Percentiles rank a stretch among this genome's conserved stretches.
phyloP scores from a whole-genome alignment of 2,113 vertebrate species.

The Oriolus oriolus region DNA sequence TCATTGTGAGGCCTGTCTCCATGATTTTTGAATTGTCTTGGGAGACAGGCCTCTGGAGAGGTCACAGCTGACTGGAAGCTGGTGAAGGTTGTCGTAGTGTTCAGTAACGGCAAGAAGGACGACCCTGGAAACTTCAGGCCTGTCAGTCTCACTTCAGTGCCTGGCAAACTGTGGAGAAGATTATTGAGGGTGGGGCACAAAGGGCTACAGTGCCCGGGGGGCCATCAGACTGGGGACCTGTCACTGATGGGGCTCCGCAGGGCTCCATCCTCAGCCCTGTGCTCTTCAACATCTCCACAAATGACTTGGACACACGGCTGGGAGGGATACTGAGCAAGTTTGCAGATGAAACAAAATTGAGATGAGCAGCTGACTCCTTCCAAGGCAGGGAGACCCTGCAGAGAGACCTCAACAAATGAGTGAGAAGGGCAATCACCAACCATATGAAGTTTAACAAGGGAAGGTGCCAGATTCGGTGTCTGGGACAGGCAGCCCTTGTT shows the following conservation, averaged over 20 bases:
- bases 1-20: too few relatives aligned
- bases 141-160: background rate
- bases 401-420: background rate
- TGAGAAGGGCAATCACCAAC: background rate
- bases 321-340: background rate
- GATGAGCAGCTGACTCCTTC: background rate
- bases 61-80: background rate
- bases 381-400: background rate
- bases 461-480: background rate
- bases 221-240: background rate
- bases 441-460: background rate
- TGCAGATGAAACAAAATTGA: too few relatives aligned
- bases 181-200: background rate
- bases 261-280: background rate
- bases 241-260: background rate
- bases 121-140: background rate
- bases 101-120: background rate
- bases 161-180: background rate
- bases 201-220: rapidly evolving
- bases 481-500: background rate
- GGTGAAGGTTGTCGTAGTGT: background rate
- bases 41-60: background rate
- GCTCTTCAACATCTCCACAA: background rate
- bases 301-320: background rate
- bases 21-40: too few relatives aligned